Percentiles rank a stretch among this genome's conserved stretches.
Evolutionary conservation across 2,113 vertebrate genomes (phyloP).

Genomic region (Rutilus rutilus): DNA sequence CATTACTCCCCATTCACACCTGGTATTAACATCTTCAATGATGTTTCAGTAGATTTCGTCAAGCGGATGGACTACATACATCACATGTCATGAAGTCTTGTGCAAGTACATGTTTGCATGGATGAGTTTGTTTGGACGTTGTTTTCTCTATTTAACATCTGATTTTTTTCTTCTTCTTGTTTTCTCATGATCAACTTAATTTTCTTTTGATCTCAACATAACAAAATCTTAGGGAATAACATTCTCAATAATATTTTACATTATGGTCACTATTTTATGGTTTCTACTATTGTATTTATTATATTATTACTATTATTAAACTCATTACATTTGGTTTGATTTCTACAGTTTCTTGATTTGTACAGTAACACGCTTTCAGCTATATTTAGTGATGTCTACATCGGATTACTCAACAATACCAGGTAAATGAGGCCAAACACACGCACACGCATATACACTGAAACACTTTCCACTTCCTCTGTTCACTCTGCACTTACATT

Average conservation of each 20-base stretch:
- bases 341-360: background rate
- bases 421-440: background rate
- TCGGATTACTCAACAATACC: background rate
- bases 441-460: background rate
- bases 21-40: conserved; percentile 5
- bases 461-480: conserved; percentile 7
- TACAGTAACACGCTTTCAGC: background rate
- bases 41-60: background rate
- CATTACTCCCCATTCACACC: background rate
- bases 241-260: too few relatives aligned
- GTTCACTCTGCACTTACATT: conserved; percentile 17
- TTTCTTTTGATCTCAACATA: background rate
- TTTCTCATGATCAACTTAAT: too few relatives aligned
- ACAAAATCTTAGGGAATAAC: background rate
- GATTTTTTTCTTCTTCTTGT: too few relatives aligned
- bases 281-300: too few relatives aligned
- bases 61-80: background rate
- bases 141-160: too few relatives aligned
- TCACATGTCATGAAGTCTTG: too few relatives aligned
- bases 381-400: background rate
- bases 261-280: too few relatives aligned
- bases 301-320: too few relatives aligned
- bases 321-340: background rate
- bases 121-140: too few relatives aligned
- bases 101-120: too few relatives aligned